Percentiles rank a stretch among this genome's conserved stretches.
These are phyloP conservation scores for Heliconius eleuchia DNA, from an alignment of 1,140 invertebrate species.

Conservation along the genomic window DNA sequence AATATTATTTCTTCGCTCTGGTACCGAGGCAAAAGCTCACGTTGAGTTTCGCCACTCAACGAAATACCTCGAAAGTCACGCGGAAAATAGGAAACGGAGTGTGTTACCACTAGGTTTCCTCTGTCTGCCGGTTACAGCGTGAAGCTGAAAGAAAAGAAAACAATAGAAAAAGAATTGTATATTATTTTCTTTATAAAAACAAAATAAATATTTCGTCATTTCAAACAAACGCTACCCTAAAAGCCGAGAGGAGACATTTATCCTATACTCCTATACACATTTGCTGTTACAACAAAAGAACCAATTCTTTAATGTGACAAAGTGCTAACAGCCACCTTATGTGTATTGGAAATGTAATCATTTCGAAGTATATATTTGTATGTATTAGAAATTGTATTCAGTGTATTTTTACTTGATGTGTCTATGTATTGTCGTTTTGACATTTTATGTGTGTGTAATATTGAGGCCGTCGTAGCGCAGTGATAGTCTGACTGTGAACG, in stretches of 20 bases:
- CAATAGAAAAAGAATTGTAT: neutral
- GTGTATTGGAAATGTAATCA: slow-evolving; percentile 1
- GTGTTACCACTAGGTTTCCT: no score
- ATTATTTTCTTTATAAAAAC: neutral
- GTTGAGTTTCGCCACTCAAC: no score
- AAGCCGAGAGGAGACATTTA: neutral
- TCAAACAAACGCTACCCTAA: neutral
- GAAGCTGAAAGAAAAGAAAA: no score
- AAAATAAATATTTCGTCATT: neutral
- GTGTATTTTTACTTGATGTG: neutral
- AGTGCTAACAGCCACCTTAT: slow-evolving; percentile 4
- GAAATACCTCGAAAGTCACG: no score
- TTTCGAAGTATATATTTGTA: neutral
- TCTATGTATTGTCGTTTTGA: no score
- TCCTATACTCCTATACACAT: slow-evolving; percentile 1
- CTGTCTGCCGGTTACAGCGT: no score
- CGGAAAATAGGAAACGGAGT: no score
- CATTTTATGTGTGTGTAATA: no score
- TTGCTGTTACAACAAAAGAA: slow-evolving; percentile 4
- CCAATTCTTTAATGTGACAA: slow-evolving; percentile 13
- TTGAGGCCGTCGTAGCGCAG: no score
- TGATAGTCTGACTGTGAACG: no score
- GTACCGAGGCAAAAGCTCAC: no score
- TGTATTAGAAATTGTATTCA: neutral
- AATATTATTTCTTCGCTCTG: no score